Evolutionary conservation across 2,888 invertebrate genomes (phyloP).

Genomic region (Lasioglossum pauxillum): DNA sequence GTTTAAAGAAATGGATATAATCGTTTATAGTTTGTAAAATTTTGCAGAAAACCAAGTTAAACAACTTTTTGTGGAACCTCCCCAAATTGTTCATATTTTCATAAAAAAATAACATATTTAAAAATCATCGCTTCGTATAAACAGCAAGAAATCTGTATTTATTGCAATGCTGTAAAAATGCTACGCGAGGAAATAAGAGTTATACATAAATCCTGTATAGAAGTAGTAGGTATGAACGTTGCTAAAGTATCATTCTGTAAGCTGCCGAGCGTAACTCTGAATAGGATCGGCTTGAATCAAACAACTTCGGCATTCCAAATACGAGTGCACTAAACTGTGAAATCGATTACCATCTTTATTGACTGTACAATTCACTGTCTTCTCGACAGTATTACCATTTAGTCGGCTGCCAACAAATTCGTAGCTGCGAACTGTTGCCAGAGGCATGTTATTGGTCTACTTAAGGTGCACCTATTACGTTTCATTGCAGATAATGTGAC

Average conservation of each 20-base stretch:
- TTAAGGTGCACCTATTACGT: not conserved
- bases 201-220: not conserved
- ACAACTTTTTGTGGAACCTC: not conserved
- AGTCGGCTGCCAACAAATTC: slow-evolving; percentile 1
- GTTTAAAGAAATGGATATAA: not conserved
- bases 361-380: not conserved
- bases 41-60: not conserved
- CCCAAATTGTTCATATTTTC: not conserved
- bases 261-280: not conserved
- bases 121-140: too few species aligned
- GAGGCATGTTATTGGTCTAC: not conserved
- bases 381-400: not conserved
- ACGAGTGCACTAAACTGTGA: slow-evolving; percentile 4
- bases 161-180: not conserved
- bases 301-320: not conserved
- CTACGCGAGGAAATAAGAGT: not conserved
- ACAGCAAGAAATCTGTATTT: not conserved
- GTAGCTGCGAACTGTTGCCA: not conserved
- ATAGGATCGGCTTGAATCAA: not conserved
- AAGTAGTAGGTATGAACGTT: not conserved
- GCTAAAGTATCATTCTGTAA: not conserved
- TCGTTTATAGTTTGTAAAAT: not conserved
- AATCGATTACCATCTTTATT: slow-evolving; percentile 4
- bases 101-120: not conserved
- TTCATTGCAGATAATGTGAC: not conserved